Base-by-base conservation (phyloP, 2,888 invertebrate genomes). In the Ophonus ardosiacus region DNA sequence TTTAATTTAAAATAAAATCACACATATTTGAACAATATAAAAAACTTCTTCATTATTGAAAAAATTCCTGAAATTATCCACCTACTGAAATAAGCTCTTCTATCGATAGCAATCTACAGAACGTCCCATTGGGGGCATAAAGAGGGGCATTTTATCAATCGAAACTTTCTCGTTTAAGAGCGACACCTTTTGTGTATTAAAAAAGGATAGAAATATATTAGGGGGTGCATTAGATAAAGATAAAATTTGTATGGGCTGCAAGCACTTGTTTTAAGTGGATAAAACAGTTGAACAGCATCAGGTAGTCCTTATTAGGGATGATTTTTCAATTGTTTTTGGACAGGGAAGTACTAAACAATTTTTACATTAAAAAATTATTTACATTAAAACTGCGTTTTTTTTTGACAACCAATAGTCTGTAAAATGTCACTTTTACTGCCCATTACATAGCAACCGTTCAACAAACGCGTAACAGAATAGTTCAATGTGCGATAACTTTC, bases 51-150 rank as follows among this genome's bases (percentile, higher is more conserved):
- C 3, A 1, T 2, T 21, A 21, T 3, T 21, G 21, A 21, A 21
- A 21, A 21, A 21, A 21, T 21, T 21, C 21, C 21, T 21, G 21
- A 31, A 31, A 31, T 4, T 31, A 31, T 21, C 31, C 31, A 31
- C 31, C 5, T 31, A 31, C 31, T 31, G 4, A 51, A 51, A 51
- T 51, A 51, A 51, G 2, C 43, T 51, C 43, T 51, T 51, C 43
- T 51, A 6, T 51, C 18, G 71, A 71, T 71, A 71, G 71, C 71
- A 71, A 71, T 71, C 71, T 71, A 4, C 63, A 24, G 63, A 21
- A 24, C 24, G 63, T 63, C 63, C 10, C 63, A 63, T 63, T 4
- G 0, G 24, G 63, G 63, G 3, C 3, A 63, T 4, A 24, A 63
- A 61, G 18, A 17, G 59, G 59, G 59, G 63, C 63, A 18, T 13